Percentiles rank a stretch among this genome's conserved stretches.
phyloP scores from a whole-genome alignment of 92 coral and sea anemone species.

The Zoanthus sansibaricus region DNA sequence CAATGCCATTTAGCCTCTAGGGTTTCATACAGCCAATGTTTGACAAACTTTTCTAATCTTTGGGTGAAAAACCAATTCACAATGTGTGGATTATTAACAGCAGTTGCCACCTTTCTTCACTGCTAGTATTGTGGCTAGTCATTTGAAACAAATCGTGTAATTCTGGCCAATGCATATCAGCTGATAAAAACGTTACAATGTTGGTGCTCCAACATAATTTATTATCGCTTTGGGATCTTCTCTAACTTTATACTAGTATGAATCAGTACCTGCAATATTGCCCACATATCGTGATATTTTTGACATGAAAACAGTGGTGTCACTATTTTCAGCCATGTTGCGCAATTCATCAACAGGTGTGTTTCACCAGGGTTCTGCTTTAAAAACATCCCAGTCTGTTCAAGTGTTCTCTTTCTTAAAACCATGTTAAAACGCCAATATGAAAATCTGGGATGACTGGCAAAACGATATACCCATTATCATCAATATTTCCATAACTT shows the following conservation, averaged over 20 bases:
- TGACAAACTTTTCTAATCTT: too few species aligned
- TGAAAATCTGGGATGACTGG: conserved; percentile 49
- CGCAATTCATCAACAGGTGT: neutral
- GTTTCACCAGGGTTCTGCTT: too few species aligned
- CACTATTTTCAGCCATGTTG: neutral
- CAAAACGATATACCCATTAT: conserved; percentile 6
- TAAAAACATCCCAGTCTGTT: too few species aligned
- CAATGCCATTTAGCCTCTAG: neutral
- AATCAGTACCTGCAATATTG: neutral
- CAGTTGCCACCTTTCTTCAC: neutral
- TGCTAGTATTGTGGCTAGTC: neutral
- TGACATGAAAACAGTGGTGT: neutral
- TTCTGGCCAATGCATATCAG: too few species aligned
- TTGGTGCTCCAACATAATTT: neutral
- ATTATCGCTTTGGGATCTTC: too few species aligned
- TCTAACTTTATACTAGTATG: too few species aligned
- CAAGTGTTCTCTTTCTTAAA: conserved; percentile 42
- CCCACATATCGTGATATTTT: neutral
- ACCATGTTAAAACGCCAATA: conserved; percentile 49
- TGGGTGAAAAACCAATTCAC: too few species aligned
- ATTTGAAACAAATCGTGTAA: neutral
- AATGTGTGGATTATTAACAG: neutral
- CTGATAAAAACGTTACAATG: neutral
- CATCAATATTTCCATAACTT: conserved; percentile 8
- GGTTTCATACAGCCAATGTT: too few species aligned